Evolutionary conservation across 2,113 vertebrate genomes (phyloP).

Genomic region (Trogon melanurus): DNA sequence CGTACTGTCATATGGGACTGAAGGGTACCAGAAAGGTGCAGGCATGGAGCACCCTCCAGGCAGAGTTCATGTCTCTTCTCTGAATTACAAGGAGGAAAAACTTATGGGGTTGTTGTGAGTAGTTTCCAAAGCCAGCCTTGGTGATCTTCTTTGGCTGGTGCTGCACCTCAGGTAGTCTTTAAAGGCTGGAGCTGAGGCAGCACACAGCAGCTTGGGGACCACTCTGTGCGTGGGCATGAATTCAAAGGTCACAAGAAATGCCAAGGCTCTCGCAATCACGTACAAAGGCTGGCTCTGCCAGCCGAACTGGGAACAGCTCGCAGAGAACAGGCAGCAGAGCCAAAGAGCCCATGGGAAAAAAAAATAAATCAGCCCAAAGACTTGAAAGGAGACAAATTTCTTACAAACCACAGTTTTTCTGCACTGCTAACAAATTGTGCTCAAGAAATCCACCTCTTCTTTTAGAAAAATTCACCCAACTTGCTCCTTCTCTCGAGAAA

Average conservation of each 20-base stretch:
- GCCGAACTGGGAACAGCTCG: background rate
- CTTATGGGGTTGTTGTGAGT: background rate
- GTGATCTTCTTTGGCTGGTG: background rate
- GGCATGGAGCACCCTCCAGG: background rate
- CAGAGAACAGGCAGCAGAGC: background rate
- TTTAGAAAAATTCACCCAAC: background rate
- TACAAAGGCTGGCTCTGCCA: background rate
- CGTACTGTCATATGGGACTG: background rate
- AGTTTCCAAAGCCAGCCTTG: background rate
- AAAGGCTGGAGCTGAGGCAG: background rate
- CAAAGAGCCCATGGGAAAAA: background rate
- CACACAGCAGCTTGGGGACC: background rate
- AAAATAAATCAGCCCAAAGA: background rate
- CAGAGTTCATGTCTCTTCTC: background rate
- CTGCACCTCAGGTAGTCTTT: background rate
- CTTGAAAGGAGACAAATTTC: constrained; percentile 2
- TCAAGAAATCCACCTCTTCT: background rate
- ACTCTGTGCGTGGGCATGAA: background rate
- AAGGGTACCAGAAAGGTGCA: background rate
- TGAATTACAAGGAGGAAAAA: background rate
- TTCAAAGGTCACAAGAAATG: background rate
- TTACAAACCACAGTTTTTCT: background rate
- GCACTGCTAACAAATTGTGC: background rate
- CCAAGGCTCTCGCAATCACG: background rate
- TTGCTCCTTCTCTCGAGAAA: background rate